These are phyloP conservation scores for Agonopterix heracliana DNA, from an alignment of 2,888 invertebrate genomes.

Conservation along the genomic window DNA sequence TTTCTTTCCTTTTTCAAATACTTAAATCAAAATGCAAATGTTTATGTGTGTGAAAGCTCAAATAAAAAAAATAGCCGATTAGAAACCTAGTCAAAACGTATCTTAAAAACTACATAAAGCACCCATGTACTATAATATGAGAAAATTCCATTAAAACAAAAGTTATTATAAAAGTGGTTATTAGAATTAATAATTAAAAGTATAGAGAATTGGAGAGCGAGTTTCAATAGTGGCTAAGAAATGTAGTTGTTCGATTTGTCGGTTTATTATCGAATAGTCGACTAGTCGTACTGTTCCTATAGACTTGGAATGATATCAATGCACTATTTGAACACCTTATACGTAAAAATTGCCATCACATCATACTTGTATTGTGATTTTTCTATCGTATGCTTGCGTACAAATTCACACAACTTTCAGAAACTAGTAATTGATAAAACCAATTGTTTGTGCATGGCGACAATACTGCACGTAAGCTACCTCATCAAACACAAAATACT, in stretches of 20 bases:
- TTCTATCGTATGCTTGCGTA: background rate
- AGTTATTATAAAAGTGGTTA: conserved; percentile 33
- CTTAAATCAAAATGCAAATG: background rate
- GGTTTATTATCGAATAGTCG: conserved; percentile 20
- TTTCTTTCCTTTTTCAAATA: background rate
- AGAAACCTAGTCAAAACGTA: conserved; percentile 17
- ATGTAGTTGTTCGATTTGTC: conserved; percentile 28
- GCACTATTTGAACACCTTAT: background rate
- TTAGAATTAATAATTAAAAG: conserved; percentile 22
- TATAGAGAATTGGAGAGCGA: conserved; percentile 24
- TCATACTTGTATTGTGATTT: background rate
- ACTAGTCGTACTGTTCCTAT: conserved; percentile 2
- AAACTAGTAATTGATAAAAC: too few species aligned
- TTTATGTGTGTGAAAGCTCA: conserved; percentile 16
- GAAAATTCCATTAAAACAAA: conserved; percentile 21
- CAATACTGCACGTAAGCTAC: too few species aligned
- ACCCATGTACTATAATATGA: conserved; percentile 29
- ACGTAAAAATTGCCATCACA: background rate
- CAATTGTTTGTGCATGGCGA: too few species aligned
- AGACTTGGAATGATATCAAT: background rate
- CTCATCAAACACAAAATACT: too few species aligned
- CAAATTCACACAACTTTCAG: background rate
- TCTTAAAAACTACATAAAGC: conserved; percentile 21
- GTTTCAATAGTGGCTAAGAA: conserved; percentile 34
- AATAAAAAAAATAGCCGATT: conserved; percentile 16